Base-by-base conservation (phyloP, 1,140 invertebrate species). In the Conopomorpha cramerella region DNA sequence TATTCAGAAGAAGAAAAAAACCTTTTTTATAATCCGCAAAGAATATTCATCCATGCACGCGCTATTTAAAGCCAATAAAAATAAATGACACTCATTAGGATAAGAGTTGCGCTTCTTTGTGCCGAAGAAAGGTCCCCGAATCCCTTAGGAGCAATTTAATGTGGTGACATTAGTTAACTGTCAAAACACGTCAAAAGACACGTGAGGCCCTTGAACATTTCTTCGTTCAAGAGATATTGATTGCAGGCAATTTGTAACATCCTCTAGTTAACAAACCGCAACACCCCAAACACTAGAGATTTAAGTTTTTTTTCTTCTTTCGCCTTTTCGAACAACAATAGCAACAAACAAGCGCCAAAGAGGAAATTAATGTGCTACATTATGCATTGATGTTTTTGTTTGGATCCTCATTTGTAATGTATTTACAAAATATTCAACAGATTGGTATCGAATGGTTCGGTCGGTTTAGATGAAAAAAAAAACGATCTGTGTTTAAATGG, bases 151-250 rank as follows among this genome's bases (percentile, higher is more conserved):
- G 45, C 52, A 53, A 43, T 41, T 33, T 66, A 72, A 72, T 59
- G 64, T 60, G 50, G 49, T 15, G 55, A 45, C 66, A 76, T 76
- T 73, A 73, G 68, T 76, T 68, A 73, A 64, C 53, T 64, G 71
- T 76, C 71, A 70, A 60, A 76, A 76, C 68, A 76, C 47, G 65
- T 73, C 65, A 76, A 64, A 72, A 52, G 63, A 66, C 51, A 55
- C 46, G 41, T 43, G 46, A 54, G 49, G 39, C 41, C 45, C 52
- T 51, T 38, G 36, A 60, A 46, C 46, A 43, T 47, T 39, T 42
- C 46, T 49, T 51, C 42, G 41, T 47, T 25, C 31, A 31, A 52
- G 37, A 18, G 43, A 64, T 72, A 76, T 73, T 70, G 55, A 76
- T 76, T 51, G 57, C 39, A 17, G 36, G 60, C 49, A 50, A 76